These are phyloP conservation scores for Gymnothorax javanicus DNA, from an alignment of 2,797 vertebrate species.

Conservation along the genomic window DNA sequence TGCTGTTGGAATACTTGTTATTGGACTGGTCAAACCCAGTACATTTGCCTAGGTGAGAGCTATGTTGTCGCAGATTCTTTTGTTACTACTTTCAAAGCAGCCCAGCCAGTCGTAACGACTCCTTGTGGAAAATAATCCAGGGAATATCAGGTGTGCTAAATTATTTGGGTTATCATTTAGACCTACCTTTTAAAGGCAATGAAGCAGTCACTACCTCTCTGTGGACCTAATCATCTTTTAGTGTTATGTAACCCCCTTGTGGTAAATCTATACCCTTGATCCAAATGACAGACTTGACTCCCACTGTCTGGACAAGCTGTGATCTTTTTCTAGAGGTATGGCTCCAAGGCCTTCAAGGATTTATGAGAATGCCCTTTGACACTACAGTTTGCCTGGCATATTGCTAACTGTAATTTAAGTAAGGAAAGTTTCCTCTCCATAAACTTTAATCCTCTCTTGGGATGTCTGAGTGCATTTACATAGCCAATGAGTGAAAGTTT, in stretches of 20 bases:
- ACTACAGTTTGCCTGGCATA: not conserved
- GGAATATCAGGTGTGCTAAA: slow-evolving; percentile 7
- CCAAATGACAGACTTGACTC: slow-evolving; percentile 1
- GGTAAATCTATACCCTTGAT: slow-evolving; percentile 10
- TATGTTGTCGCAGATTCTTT: not conserved
- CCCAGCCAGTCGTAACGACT: not conserved
- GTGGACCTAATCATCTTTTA: not conserved
- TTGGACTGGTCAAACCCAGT: not conserved
- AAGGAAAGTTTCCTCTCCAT: not conserved
- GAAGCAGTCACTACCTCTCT: not conserved
- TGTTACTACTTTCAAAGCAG: not conserved
- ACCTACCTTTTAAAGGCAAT: not conserved
- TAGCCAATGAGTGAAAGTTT: not conserved
- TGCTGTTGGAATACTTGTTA: not conserved
- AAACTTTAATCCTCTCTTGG: not conserved
- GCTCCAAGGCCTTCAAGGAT: not conserved
- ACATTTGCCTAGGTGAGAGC: not conserved
- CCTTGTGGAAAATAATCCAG: not conserved
- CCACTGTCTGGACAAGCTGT: slow-evolving; percentile 6
- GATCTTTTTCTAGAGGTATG: not conserved
- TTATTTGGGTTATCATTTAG: not conserved
- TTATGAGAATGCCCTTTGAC: not conserved
- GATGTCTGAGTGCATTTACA: not conserved
- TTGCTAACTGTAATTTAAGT: not conserved
- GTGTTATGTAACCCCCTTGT: not conserved